Base-by-base conservation (phyloP, 2,113 vertebrate genomes). In the Opisthocomus hoazin region DNA sequence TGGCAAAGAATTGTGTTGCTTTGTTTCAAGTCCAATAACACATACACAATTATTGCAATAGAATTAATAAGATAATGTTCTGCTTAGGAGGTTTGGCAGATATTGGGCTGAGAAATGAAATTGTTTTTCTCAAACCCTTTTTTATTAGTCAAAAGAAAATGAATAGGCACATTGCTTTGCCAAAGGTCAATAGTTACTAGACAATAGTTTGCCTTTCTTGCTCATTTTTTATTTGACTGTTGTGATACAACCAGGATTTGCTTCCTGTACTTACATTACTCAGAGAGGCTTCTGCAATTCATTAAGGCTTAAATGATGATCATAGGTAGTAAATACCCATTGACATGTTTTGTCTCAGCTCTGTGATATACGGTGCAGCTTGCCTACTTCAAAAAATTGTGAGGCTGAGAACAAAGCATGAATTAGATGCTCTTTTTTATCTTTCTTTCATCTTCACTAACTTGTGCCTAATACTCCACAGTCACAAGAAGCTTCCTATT, bases 171-270 rank as follows among this genome's bases (percentile, higher is more conserved):
- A 0, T 56, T 86, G 34, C 83, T 91, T 79, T 90, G 83, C 75
- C 71, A n/a, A 23, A 81, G 93, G 13, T 63, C 43, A 83, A 0
- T 56, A 39, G 70, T 77, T 86, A 45, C 15, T 68, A 74, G 34
- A 86, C 71, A 77, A 43, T 70, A 88, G 64, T 80, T 92, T 83
- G 23, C 69, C 15, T 88, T 94, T 90, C 56, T 92, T 56, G 51
- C 75, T 75, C 89, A 4, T 81, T 77, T 89, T 93, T 96, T 92
- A 70, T 94, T 88, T 90, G 68, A 84, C 83, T 94, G 46, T 74
- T 94, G 88, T 88, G 60, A 84, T 89, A 68, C 39, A 86, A 51
- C 51, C 24, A 84, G 68, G n/a, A 68, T 92, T 95, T 93, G 88
- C 43, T 84, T 82, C 41, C 37, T 86, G 27, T 88, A 24, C 56